A percentile compares a stretch with the other conserved stretches of the same genome.
Conservation (phyloP, 2,888 invertebrate genomes). For the Catocala nupta region DNA sequence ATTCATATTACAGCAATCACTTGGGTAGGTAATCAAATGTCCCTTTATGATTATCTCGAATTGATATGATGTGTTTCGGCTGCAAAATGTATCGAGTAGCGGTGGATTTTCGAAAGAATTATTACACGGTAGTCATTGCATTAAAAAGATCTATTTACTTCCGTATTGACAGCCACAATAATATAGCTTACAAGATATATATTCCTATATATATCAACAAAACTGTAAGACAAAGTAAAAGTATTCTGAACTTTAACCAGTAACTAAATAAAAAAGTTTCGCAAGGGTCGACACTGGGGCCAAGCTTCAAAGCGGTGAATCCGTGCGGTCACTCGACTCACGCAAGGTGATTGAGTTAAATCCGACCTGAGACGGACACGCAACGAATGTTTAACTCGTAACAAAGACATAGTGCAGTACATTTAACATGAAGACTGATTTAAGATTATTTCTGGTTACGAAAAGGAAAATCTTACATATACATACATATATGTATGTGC, state of each 20-base stretch:
- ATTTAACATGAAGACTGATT: conserved; percentile 10
- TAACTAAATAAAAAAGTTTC: conserved; percentile 13
- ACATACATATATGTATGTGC: too few relatives aligned
- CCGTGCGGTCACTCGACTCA: conserved; percentile 54
- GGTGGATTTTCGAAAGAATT: too few relatives aligned
- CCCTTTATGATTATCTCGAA: too few relatives aligned
- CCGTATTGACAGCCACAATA: too few relatives aligned
- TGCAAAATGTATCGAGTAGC: too few relatives aligned
- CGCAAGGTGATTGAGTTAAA: conserved; percentile 56
- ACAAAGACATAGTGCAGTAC: background rate
- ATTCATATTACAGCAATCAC: too few relatives aligned
- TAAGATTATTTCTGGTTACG: background rate
- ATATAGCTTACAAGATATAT: too few relatives aligned
- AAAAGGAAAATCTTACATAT: background rate
- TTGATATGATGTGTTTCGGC: too few relatives aligned
- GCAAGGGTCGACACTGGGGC: conserved; percentile 12
- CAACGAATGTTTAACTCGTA: conserved; percentile 21
- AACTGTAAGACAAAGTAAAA: background rate
- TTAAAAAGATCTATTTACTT: too few relatives aligned
- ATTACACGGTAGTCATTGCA: too few relatives aligned
- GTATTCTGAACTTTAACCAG: background rate
- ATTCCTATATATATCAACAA: too few relatives aligned
- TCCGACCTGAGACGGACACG: conserved; percentile 46
- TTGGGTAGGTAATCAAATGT: too few relatives aligned
- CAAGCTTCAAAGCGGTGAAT: conserved; percentile 44